Evolutionary conservation across 2,113 vertebrate species (phyloP), one percentile per base, ranked within the genome.

Genomic region (Tricholaema leucomelas): DNA sequence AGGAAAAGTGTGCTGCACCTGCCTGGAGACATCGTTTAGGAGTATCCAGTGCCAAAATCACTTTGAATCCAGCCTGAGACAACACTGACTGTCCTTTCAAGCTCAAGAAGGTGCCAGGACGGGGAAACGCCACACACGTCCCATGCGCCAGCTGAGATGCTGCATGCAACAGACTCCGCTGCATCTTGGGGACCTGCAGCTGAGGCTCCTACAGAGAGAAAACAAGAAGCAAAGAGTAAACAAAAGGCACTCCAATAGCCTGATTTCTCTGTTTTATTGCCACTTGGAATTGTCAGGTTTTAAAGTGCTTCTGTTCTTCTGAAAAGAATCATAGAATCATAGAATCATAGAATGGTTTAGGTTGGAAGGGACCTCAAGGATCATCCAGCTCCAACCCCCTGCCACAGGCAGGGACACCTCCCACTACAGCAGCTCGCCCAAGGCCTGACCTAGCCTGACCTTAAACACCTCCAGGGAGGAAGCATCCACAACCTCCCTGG

Each of bases 131-230:
- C 15, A 95, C 85, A 50, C 93, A 97, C 1, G 92, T 89, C 69
- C 95, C 95, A 2, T 95, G 96, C 1, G 88, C 93, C 93, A 98
- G 97, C 76, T 85, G 96, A 83, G 97, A 95, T 9, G 94, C 92
- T 82, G 96, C 87, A 48, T 72, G 96, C 38, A 97, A 92, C 21
- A 98, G 59, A 77, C 97, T 91, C 92, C 96, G 91, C 15, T 98
- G 98, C 98, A 99, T 98, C 89, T 65, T 97, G 96, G 88, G 85
- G 55, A 92, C 79, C 35, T 28, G 48, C 46, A 46, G 81, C 50
- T 86, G 93, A 93, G 78, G 60, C 61, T 94, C 94, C 97, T 97
- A 50, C 0, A 91, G 71, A 96, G n/a, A 83, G 77, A 61, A 93
- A 81, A 92, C 40, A 91, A 76, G 56, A 65, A 79, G 42, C 84